These are phyloP conservation scores for Papilio polytes DNA, from an alignment of 1,140 invertebrate species.

Conservation along the genomic window DNA sequence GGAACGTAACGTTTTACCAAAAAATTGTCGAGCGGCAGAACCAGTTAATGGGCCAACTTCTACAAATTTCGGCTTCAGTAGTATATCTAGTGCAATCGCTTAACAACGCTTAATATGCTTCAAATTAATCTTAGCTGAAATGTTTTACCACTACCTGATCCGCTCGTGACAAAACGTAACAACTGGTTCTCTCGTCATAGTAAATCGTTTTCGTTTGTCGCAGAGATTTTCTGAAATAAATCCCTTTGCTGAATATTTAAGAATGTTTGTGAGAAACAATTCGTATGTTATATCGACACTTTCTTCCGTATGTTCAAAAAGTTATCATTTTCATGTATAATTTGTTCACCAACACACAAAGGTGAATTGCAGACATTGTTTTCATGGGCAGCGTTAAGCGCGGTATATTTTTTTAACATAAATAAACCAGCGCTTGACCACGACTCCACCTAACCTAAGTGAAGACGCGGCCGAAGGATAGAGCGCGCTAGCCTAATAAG, in stretches of 20 bases:
- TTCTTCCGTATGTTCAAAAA: constrained; percentile 45
- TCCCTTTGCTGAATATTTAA: constrained; percentile 41
- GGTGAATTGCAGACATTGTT: constrained; percentile 17
- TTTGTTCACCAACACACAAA: constrained; percentile 42
- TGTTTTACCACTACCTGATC: constrained; percentile 49
- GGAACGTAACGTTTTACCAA: constrained; percentile 47
- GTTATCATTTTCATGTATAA: constrained; percentile 43
- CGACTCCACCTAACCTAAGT: too few species aligned
- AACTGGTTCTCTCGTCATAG: constrained; percentile 18
- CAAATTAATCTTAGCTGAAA: constrained; percentile 51
- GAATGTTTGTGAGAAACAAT: constrained; percentile 39
- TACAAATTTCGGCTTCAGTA: constrained; percentile 49
- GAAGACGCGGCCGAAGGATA: too few species aligned
- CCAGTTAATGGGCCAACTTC: constrained; percentile 52
- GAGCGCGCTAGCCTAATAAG: too few species aligned
- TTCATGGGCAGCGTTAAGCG: constrained; percentile 40
- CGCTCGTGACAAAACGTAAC: constrained; percentile 46
- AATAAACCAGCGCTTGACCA: too few species aligned
- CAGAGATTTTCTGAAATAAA: constrained; percentile 39
- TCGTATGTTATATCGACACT: constrained; percentile 44
- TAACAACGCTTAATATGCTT: constrained; percentile 52
- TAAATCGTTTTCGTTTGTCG: constrained; percentile 31
- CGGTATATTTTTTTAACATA: too few species aligned
- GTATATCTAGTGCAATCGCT: constrained; percentile 46
- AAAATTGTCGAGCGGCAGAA: constrained; percentile 50